These are phyloP conservation scores for Drosophila navojoa DNA, from an alignment of 1,140 invertebrate genomes.

Conservation along the genomic window DNA sequence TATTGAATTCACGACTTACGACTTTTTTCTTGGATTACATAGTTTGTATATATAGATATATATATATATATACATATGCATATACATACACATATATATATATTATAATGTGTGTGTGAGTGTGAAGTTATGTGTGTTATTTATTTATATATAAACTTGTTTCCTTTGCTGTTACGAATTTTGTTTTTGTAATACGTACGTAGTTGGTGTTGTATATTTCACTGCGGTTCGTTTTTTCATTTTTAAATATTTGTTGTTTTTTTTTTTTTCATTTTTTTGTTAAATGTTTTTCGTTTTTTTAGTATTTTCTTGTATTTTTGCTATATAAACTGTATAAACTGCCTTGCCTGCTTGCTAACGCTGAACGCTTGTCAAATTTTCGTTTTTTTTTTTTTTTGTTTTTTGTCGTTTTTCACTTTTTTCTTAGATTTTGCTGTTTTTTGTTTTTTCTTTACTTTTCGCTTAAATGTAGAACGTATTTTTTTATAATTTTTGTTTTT, in stretches of 20 bases:
- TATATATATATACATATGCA: constrained; percentile 14
- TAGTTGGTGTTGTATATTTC: constrained; percentile 62
- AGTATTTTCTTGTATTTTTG: constrained; percentile 49
- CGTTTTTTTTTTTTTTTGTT: constrained; percentile 45
- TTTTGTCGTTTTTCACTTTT: constrained; percentile 26
- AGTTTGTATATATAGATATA: constrained; percentile 2
- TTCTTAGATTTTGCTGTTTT: constrained; percentile 47
- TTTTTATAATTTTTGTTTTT: constrained; percentile 36
- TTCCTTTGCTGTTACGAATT: constrained; percentile 42
- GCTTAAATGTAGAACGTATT: constrained; percentile 64
- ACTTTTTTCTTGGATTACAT: constrained; percentile 46
- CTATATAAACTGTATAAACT: constrained; percentile 80
- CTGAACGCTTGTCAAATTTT: constrained; percentile 76
- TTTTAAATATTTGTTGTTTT: constrained; percentile 32
- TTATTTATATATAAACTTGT: constrained; percentile 31
- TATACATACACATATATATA: constrained; percentile 15
- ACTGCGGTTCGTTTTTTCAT: constrained; percentile 43
- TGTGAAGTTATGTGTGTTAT: neutral
- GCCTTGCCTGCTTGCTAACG: constrained; percentile 63
- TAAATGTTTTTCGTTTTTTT: constrained; percentile 47
- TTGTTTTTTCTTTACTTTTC: constrained; percentile 64
- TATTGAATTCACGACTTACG: constrained; percentile 37
- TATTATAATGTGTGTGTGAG: constrained; percentile 30
- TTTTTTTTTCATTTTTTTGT: constrained; percentile 20
- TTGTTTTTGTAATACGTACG: constrained; percentile 47